Evolutionary conservation across 2,888 invertebrate species (phyloP), one percentile per base, ranked within the genome.

Genomic region (Pseudeuparius sepicola): DNA sequence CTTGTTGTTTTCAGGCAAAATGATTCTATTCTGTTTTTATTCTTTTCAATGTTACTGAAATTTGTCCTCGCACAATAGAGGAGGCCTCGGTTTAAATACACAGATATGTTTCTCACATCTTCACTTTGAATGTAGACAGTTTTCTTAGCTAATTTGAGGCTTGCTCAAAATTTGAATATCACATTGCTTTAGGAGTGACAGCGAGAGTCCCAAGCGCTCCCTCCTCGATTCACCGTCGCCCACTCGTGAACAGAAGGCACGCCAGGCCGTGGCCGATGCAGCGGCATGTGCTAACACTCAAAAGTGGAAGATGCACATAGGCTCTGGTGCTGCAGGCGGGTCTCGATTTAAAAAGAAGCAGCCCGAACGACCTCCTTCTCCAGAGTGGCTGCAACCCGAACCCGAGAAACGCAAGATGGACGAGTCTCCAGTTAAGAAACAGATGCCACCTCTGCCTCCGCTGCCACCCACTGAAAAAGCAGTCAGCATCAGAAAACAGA

Each of bases 281-380:
- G 65, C 46, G 39, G 64, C 54, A 56, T 67, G 49, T 57, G 70
- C 49, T 48, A 20, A 20, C n/a, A 20, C 20, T 6, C 20, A 20
- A n/a, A 20, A 20, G 57, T 78, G 77, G 75, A 78, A 77, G 59
- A 78, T 78, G 77, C 74, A 75, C 49, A 73, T 76, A 61, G 73
- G 70, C 43, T 67, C 71, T 24, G 68, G 70, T 14, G 67, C 69
- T 28, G 68, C 56, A 2, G 52, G 57, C 33, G 51, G 54, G 36
- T 57, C 61, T 46, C 72, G 76, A 45, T 69, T 73, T 29, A 74
- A 75, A 59, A 76, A 75, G 61, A 75, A 75, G 48, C 68, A 74
- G 46, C 69, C 70, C 6, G 61, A 67, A 4, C 59, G 68, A 11
- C 41, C 45, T 2, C 45, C 47, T 2, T 38, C 49, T 5, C 39